Percentiles rank a stretch among this genome's conserved stretches.
These are phyloP conservation scores for Glandiceps talaboti DNA, from an alignment of 53 echinoderm and acorn worm species.

Conservation along the genomic window DNA sequence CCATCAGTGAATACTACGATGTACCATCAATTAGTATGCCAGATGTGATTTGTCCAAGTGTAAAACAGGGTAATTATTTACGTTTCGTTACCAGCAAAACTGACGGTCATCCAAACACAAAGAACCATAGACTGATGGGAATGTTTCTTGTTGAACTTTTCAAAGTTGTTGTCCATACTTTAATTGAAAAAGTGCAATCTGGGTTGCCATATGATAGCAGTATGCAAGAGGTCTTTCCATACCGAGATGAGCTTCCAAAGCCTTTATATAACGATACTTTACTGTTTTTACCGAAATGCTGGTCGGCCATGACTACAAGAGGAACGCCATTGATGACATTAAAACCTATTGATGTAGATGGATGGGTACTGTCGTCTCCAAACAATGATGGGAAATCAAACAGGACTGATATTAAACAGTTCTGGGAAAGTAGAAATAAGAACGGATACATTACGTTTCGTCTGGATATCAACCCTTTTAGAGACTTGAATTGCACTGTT, in stretches of 20 bases:
- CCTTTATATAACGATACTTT: background rate
- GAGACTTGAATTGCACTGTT: background rate
- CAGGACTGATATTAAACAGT: background rate
- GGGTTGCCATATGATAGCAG: background rate
- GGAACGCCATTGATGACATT: no score
- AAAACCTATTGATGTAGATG: background rate
- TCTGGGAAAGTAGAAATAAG: background rate
- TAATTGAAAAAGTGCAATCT: background rate
- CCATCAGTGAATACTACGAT: background rate
- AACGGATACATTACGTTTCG: background rate
- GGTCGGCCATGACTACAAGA: background rate
- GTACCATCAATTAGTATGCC: background rate
- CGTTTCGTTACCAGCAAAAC: background rate
- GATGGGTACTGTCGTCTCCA: background rate
- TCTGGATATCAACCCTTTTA: background rate
- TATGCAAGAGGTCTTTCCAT: background rate
- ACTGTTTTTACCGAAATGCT: background rate
- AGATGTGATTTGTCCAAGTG: background rate
- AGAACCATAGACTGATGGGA: background rate
- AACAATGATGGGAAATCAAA: background rate
- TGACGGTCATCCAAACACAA: background rate
- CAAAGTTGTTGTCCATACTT: background rate
- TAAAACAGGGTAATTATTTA: no score
- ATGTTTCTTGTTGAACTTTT: background rate
- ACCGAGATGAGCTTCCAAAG: background rate